phyloP scores from a whole-genome alignment of 30 jellyfish, hydroid and myxozoan species.

The Nemopilema nomurai region DNA sequence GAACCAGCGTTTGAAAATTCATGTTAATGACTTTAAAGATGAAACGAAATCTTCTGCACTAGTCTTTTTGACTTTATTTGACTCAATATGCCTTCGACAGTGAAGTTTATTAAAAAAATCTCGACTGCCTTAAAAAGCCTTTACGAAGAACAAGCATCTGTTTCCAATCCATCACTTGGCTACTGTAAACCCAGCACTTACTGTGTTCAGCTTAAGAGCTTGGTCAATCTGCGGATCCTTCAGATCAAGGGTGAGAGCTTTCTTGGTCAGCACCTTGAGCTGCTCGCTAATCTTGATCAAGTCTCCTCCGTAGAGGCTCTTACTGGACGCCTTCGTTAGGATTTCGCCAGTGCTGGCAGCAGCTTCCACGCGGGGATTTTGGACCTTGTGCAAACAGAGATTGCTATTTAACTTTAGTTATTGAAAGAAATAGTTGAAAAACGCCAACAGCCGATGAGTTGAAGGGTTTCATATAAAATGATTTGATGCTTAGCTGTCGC shows the following conservation, averaged over 20 bases:
- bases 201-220: constrained; percentile 10
- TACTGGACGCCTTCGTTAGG: constrained; percentile 27
- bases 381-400: background rate
- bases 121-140: background rate
- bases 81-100: too few relatives aligned
- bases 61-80: too few relatives aligned
- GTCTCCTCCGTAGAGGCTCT: constrained; percentile 56
- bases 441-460: too few relatives aligned
- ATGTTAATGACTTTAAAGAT: too few relatives aligned
- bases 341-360: constrained; percentile 14
- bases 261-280: constrained; percentile 25
- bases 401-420: too few relatives aligned
- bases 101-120: too few relatives aligned
- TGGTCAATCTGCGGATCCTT: constrained; percentile 16
- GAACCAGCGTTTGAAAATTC: too few relatives aligned
- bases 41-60: too few relatives aligned
- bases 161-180: background rate
- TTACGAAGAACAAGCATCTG: background rate
- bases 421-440: too few relatives aligned
- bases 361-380: constrained; percentile 27
- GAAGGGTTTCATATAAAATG: too few relatives aligned
- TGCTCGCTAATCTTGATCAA: constrained; percentile 47
- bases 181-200: constrained; percentile 2
- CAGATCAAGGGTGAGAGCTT: constrained; percentile 41
- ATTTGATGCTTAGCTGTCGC: background rate